Conservation (phyloP, 1,140 invertebrate species). For the Laupala kohalensis region DNA sequence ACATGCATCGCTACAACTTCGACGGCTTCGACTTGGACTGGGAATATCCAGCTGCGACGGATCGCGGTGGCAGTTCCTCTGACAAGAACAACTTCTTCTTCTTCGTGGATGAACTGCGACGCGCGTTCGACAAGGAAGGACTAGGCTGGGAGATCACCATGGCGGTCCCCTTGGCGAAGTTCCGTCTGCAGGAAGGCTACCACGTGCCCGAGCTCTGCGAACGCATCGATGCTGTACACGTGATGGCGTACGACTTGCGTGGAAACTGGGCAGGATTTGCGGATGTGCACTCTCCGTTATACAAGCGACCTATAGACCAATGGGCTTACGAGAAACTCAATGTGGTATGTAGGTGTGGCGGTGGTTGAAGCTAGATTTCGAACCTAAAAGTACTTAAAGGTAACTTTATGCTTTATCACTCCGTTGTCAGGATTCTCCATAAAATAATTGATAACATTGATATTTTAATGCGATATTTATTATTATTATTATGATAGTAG, state of each 20-base stretch:
- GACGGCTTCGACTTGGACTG: conserved; percentile 76
- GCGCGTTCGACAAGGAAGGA: conserved; percentile 57
- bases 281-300: conserved; percentile 72
- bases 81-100: conserved; percentile 76
- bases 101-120: conserved; percentile 64
- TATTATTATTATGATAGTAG: too few species aligned
- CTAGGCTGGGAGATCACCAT: conserved; percentile 77
- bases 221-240: conserved; percentile 71
- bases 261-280: conserved; percentile 87
- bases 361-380: too few species aligned
- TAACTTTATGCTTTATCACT: too few species aligned
- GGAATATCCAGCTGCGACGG: conserved; percentile 76
- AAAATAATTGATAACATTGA: too few species aligned
- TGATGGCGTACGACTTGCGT: conserved; percentile 82
- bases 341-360: conserved; percentile 47
- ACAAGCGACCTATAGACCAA: conserved; percentile 69
- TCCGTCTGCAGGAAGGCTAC: conserved; percentile 72
- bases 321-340: conserved; percentile 79
- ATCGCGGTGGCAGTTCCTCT: conserved; percentile 66
- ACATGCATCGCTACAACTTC: conserved; percentile 61
- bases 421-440: too few species aligned
- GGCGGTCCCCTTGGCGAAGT: conserved; percentile 62
- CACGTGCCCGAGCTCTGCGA: conserved; percentile 76
- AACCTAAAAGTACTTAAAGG: too few species aligned
- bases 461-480: too few species aligned